Percentiles rank a stretch among this genome's conserved stretches.
phyloP scores from a whole-genome alignment of 2,113 vertebrate genomes.

The Gavialis gangeticus region DNA sequence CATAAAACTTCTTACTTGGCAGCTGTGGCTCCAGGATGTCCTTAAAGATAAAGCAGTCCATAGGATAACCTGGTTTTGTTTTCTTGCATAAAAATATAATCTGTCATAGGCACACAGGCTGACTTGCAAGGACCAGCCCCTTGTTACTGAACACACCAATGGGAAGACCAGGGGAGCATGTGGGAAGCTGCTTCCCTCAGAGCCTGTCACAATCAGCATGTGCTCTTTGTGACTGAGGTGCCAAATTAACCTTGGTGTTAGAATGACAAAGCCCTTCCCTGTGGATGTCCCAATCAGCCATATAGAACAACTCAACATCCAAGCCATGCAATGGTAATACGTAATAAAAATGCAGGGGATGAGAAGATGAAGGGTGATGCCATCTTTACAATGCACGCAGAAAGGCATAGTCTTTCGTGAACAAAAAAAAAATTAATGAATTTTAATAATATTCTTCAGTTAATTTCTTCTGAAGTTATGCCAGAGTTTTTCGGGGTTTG shows the following conservation, averaged over 20 bases:
- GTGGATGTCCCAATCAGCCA: background rate
- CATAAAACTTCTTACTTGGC: conserved; percentile 69
- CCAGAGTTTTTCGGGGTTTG: background rate
- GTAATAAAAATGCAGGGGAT: fast-evolving
- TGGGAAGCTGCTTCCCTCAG: conserved; percentile 43
- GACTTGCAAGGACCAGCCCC: conserved; percentile 62
- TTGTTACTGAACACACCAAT: conserved; percentile 61
- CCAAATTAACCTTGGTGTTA: background rate
- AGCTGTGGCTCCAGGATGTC: conserved; percentile 63
- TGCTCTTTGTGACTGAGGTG: conserved; percentile 3
- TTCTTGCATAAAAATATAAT: conserved; percentile 64
- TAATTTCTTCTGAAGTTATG: background rate
- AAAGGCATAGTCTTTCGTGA: background rate
- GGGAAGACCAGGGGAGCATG: conserved; percentile 50
- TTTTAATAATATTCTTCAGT: background rate
- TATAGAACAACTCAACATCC: fast-evolving
- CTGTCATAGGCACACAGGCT: conserved; percentile 68
- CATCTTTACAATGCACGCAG: background rate
- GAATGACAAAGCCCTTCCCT: background rate
- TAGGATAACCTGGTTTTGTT: conserved; percentile 69
- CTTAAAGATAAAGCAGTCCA: conserved; percentile 61
- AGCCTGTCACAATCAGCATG: conserved; percentile 23
- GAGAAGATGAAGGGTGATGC: fast-evolving
- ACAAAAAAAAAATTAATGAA: fast-evolving
- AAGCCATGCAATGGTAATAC: fast-evolving